A percentile compares a stretch with the other conserved stretches of the same genome.
phyloP scores from a whole-genome alignment of 2,113 vertebrate species.

The Cyanoliseus patagonus region DNA sequence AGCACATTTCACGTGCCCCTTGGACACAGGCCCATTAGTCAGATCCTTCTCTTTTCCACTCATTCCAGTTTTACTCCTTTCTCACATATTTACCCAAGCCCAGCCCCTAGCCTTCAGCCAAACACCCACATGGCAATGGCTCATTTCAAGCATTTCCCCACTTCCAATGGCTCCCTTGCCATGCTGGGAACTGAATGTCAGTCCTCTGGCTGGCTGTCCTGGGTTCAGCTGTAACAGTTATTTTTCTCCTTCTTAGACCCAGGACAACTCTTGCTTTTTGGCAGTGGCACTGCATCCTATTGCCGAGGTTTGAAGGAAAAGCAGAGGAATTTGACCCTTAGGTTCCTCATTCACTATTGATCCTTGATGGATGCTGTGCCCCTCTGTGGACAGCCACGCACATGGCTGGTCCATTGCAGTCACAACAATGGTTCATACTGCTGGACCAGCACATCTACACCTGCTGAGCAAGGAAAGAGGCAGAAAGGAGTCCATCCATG shows the following conservation, averaged over 20 bases:
- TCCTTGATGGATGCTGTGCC: fast-evolving
- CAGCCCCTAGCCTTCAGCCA: neutral
- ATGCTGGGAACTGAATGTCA: neutral
- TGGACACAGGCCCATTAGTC: neutral
- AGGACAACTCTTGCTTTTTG: neutral
- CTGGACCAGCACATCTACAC: neutral
- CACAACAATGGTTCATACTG: neutral
- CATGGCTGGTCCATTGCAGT: neutral
- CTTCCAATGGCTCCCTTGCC: neutral
- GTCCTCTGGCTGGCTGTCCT: neutral
- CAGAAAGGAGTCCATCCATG: neutral
- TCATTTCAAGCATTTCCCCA: neutral
- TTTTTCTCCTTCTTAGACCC: neutral
- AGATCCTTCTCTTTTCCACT: neutral
- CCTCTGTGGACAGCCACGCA: neutral
- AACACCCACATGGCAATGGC: neutral
- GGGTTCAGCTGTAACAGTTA: neutral
- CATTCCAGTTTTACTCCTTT: neutral
- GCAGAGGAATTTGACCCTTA: neutral
- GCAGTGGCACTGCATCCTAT: neutral
- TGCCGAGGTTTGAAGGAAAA: neutral
- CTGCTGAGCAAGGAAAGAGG: neutral
- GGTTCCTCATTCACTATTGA: neutral
- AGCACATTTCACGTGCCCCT: neutral
- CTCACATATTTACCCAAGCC: neutral